phyloP scores from a whole-genome alignment of 1,140 invertebrate species.

The Drosophila seguyi region DNA sequence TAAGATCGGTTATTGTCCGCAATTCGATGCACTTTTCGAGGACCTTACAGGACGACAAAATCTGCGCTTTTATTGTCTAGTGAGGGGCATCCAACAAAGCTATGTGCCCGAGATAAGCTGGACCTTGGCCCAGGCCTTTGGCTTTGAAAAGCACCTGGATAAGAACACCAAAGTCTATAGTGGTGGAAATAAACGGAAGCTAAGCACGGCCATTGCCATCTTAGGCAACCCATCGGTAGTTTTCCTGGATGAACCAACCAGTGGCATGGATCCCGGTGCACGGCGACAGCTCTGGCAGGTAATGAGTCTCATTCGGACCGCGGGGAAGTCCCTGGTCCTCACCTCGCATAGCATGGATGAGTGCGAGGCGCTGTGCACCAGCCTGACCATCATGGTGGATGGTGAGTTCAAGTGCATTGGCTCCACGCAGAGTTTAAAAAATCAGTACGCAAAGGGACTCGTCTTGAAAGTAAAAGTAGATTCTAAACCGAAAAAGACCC shows the following conservation, averaged over 20 bases:
- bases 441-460: constrained; percentile 89
- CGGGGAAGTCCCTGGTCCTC: constrained; percentile 90
- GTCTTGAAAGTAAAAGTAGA: constrained; percentile 67
- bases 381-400: constrained; percentile 95
- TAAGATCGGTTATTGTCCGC: constrained; percentile 92
- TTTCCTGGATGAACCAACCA: constrained; percentile 94
- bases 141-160: constrained; percentile 85
- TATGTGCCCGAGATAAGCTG: constrained; percentile 80
- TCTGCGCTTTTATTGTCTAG: constrained; percentile 89
- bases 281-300: constrained; percentile 92
- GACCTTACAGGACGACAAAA: constrained; percentile 93
- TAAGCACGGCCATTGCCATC: constrained; percentile 96
- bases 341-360: constrained; percentile 95
- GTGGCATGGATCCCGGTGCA: constrained; percentile 93
- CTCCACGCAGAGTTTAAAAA: constrained; percentile 89
- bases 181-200: constrained; percentile 97
- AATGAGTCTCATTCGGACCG: constrained; percentile 87
- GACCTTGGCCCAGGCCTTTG: constrained; percentile 84
- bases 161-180: constrained; percentile 89
- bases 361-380: constrained; percentile 94
- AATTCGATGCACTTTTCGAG: constrained; percentile 93
- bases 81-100: constrained; percentile 89
- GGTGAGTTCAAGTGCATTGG: constrained; percentile 91
- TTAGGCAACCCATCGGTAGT: constrained; percentile 94
- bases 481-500: not conserved